Evolutionary conservation across 2,113 vertebrate species (phyloP).

Genomic region (Zosterops lateralis): DNA sequence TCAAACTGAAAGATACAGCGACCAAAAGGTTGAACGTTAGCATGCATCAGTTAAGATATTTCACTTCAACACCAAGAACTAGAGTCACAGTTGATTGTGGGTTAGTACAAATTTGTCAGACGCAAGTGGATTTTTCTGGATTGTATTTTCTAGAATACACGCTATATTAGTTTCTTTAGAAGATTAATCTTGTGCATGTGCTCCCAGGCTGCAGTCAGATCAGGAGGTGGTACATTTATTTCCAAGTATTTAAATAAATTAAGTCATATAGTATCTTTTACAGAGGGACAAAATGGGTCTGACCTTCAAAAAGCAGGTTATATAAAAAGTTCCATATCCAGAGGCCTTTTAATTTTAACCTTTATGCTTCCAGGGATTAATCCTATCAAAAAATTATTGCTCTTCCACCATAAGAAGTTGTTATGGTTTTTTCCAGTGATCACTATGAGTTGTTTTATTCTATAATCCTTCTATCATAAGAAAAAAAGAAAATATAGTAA

Average conservation of each 20-base stretch:
- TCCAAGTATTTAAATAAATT: neutral
- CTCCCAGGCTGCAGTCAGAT: slow-evolving; percentile 26
- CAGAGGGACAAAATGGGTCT: neutral
- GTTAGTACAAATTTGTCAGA: slow-evolving; percentile 58
- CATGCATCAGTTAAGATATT: slow-evolving; percentile 60
- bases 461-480: neutral
- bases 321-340: neutral
- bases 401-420: neutral
- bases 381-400: neutral
- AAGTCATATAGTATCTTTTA: neutral
- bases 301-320: neutral
- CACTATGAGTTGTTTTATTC: neutral
- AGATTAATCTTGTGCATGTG: neutral
- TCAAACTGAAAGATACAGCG: slow-evolving; percentile 50
- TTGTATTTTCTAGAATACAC: slow-evolving; percentile 26
- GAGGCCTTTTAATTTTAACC: neutral
- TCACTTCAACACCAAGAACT: slow-evolving; percentile 64
- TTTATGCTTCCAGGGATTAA: neutral
- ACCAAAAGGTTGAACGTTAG: slow-evolving; percentile 49
- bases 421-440: neutral
- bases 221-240: slow-evolving; percentile 1
- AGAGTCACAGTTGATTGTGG: slow-evolving; percentile 57
- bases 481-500: neutral
- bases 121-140: slow-evolving; percentile 33
- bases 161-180: neutral